phyloP scores from a whole-genome alignment of 2,797 vertebrate genomes.

The Tokudaia muenninki region DNA sequence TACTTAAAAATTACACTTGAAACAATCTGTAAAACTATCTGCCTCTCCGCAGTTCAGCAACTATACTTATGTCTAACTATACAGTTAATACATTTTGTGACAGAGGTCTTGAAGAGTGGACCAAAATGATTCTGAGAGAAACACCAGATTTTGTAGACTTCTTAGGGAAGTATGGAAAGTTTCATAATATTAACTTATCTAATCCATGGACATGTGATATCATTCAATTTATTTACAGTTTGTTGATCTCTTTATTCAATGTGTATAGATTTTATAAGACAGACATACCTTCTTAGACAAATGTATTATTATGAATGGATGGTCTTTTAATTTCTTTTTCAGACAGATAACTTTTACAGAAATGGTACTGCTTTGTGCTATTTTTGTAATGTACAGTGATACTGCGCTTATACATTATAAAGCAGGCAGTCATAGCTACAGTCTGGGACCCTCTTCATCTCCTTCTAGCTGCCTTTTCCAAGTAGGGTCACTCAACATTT shows the following conservation, averaged over 20 bases:
- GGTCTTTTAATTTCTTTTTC: background rate
- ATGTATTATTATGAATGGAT: background rate
- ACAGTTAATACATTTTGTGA: constrained; percentile 74
- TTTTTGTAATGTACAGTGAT: background rate
- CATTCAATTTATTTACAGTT: background rate
- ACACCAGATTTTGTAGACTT: background rate
- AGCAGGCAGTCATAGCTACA: background rate
- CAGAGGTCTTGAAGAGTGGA: background rate
- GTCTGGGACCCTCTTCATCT: background rate
- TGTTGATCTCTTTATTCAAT: background rate
- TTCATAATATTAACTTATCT: background rate
- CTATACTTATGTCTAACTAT: background rate
- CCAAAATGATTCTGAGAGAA: background rate
- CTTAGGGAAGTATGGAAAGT: background rate
- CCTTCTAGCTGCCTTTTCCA: background rate
- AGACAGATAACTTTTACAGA: background rate
- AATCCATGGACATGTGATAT: background rate
- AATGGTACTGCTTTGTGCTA: background rate
- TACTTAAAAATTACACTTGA: background rate
- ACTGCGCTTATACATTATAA: background rate
- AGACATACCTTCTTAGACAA: background rate
- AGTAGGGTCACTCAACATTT: background rate
- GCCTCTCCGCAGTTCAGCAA: background rate
- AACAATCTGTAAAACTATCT: background rate
- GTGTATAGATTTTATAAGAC: background rate